phyloP scores from a whole-genome alignment of 2,797 vertebrate species.

The Epinephelus coioides region DNA sequence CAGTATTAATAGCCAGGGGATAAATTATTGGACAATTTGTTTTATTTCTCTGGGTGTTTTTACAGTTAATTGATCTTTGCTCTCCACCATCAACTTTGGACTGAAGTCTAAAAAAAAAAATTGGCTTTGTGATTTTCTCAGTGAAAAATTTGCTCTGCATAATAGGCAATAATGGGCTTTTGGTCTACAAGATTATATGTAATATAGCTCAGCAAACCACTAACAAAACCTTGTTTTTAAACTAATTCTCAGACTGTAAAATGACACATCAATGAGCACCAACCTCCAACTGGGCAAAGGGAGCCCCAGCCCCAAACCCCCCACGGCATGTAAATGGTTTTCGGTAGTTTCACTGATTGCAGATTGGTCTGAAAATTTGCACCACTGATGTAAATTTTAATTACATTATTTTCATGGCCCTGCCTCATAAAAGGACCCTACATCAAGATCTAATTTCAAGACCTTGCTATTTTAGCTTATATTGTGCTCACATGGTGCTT shows the following conservation, averaged over 20 bases:
- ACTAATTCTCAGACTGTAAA: background rate
- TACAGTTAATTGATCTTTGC: slow-evolving; percentile 17
- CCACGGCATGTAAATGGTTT: background rate
- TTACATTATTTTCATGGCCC: background rate
- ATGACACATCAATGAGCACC: slow-evolving; percentile 17
- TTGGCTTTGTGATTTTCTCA: slow-evolving; percentile 4
- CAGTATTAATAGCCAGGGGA: slow-evolving; percentile 1
- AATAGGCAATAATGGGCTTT: background rate
- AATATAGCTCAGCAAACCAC: background rate
- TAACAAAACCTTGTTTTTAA: background rate
- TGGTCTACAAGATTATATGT: background rate
- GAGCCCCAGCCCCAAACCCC: background rate
- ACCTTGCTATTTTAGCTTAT: background rate
- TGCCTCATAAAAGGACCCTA: background rate
- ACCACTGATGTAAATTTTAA: background rate
- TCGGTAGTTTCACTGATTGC: background rate
- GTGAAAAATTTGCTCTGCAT: background rate
- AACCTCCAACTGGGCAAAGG: background rate
- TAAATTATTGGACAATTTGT: background rate
- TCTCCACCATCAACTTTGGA: background rate
- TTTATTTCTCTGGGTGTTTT: slow-evolving; percentile 23
- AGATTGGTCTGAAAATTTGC: background rate
- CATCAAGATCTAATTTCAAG: background rate
- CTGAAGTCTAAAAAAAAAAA: background rate
- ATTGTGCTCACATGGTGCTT: background rate